phyloP scores from a whole-genome alignment of 1,140 invertebrate species.

The Temnothorax curvispinosus region DNA sequence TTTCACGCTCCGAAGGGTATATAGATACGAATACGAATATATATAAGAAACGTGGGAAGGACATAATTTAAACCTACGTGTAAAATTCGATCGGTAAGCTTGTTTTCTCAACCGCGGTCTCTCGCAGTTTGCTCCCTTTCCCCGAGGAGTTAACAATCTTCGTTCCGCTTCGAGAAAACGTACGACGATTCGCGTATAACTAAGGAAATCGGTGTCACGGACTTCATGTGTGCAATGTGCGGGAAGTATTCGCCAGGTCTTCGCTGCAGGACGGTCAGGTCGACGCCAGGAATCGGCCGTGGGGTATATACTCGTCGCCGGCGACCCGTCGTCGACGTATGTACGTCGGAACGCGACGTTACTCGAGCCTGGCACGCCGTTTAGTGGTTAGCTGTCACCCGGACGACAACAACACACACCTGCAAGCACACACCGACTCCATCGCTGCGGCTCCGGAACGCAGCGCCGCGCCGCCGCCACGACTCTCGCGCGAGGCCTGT shows the following conservation, averaged over 20 bases:
- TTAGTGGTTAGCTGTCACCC: neutral
- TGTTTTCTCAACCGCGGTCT: neutral
- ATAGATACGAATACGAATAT: neutral
- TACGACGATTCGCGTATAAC: no score
- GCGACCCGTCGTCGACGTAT: neutral
- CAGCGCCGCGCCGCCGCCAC: constrained; percentile 4
- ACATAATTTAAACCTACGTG: neutral
- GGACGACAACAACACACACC: constrained; percentile 18
- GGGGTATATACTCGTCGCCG: neutral
- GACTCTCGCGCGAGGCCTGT: neutral
- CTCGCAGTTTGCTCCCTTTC: neutral
- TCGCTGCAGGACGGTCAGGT: no score
- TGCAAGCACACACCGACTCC: constrained; percentile 14
- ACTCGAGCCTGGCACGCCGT: neutral
- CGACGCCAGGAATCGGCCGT: neutral
- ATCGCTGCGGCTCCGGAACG: constrained; percentile 40
- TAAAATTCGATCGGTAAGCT: neutral
- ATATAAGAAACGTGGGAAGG: neutral
- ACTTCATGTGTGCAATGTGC: neutral
- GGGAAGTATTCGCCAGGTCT: neutral
- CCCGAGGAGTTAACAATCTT: neutral
- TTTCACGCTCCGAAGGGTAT: neutral
- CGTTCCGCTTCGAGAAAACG: neutral
- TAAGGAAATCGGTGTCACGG: neutral
- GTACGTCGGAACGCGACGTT: neutral